These are phyloP conservation scores for Micropoecilia bifurca DNA, from an alignment of 2,797 vertebrate genomes.

Conservation along the genomic window DNA sequence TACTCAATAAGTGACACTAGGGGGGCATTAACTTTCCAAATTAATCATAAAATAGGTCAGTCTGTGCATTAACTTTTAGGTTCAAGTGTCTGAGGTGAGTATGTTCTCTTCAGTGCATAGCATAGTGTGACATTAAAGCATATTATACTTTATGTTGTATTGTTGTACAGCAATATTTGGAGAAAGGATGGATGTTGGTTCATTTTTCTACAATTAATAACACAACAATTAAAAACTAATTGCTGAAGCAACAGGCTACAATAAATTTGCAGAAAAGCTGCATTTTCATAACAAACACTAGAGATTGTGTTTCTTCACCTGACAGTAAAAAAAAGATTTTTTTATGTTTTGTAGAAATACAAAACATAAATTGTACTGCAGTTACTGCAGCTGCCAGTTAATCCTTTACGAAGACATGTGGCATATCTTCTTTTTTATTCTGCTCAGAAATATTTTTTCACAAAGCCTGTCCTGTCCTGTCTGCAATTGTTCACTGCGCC, in stretches of 20 bases:
- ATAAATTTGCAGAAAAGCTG: not conserved
- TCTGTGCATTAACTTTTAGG: too few relatives aligned
- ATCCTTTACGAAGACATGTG: conserved; percentile 5
- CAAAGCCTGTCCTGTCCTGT: not conserved
- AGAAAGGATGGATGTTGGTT: not conserved
- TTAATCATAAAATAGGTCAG: too few relatives aligned
- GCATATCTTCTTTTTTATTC: not conserved
- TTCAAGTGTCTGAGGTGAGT: too few relatives aligned
- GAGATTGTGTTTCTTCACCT: not conserved
- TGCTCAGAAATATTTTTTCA: conserved; percentile 33
- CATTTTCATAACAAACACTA: not conserved
- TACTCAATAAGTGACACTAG: too few relatives aligned
- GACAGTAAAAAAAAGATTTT: not conserved
- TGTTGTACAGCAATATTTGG: not conserved
- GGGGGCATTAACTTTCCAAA: too few relatives aligned
- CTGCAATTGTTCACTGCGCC: conserved; percentile 7
- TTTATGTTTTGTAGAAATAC: not conserved
- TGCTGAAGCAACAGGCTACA: not conserved
- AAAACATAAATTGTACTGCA: not conserved
- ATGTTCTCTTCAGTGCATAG: too few relatives aligned
- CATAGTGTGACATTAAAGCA: not conserved
- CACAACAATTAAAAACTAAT: not conserved
- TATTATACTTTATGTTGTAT: not conserved
- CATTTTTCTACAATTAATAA: not conserved
- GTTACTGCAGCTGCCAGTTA: not conserved